Evolutionary conservation across 2,797 vertebrate species (phyloP), one percentile per base, ranked within the genome.

Genomic region (Enteromius argenteus): DNA sequence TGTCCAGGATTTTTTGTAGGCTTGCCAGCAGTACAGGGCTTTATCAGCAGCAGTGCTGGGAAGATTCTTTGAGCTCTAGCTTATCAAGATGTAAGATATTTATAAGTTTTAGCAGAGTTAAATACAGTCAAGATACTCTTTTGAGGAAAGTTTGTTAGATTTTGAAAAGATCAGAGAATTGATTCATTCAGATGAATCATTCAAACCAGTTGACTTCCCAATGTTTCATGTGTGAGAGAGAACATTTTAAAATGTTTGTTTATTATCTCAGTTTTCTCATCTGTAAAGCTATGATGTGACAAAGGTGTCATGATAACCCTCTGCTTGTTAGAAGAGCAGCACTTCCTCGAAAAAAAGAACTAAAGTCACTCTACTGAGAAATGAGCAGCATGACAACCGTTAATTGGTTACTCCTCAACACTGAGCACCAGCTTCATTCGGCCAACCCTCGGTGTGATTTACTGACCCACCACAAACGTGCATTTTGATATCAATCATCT

Each of bases 1-100:
- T 79, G 27, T 46, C 27, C 17, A 67, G 60, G 60, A 51, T 32
- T 23, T 79, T 79, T 23, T 67, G 19, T 51, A 32, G 44, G 30
- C 4, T 21, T 78, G 17, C 39, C 39, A 64, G 39, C 23, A 66
- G 23, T n/a, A 46, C 44, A n/a, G 17, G 10, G 39, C 76, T 66
- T 79, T 58, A 64, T 68, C 19, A 15, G 5, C 11, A 21, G 9
- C 0, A 37, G 64, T 67, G 27, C 2, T 62, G 60, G 27, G 23
- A 30, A 62, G 8, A 19, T 39, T 13, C 35, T 39, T 39, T 68
- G 66, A 68, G 15, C 30, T 8, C 32, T 19, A 64, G 60, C 60
- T 32, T 17, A 8, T 64, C 5, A 15, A 64, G 4, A 51, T 39
- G 7, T 21, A 75, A 35, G 19, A 74, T 13, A 3, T 17, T 73